Conservation (phyloP, 2,888 invertebrate genomes). For the Agapetus fuscipes region DNA sequence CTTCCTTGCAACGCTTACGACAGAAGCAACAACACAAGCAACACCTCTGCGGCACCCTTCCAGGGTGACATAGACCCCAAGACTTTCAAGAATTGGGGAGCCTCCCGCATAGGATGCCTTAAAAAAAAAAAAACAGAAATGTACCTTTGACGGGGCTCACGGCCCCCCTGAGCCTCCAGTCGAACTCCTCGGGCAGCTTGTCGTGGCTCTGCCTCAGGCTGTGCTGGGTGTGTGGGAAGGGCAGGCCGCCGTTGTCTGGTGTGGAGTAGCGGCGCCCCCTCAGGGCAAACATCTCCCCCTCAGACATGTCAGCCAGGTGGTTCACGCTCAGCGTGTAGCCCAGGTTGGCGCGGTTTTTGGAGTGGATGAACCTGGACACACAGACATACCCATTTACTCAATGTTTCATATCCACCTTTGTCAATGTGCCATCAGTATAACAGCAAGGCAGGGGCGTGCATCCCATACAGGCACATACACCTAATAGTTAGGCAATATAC, state of each 20-base stretch:
- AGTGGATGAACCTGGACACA: slow-evolving; percentile 68
- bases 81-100: too few species aligned
- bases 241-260: slow-evolving; percentile 63
- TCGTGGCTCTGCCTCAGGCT: slow-evolving; percentile 33
- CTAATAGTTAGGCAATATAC: too few species aligned
- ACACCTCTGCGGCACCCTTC: too few species aligned
- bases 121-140: too few species aligned
- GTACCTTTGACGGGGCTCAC: slow-evolving; percentile 90
- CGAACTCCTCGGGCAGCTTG: slow-evolving; percentile 63
- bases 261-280: slow-evolving; percentile 58
- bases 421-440: not conserved
- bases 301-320: slow-evolving; percentile 77
- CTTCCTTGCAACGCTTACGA: too few species aligned
- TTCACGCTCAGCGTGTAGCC: slow-evolving; percentile 72
- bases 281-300: slow-evolving; percentile 64
- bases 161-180: slow-evolving; percentile 89
- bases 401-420: not conserved
- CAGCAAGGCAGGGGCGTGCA: too few species aligned
- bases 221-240: slow-evolving; percentile 63
- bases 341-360: slow-evolving; percentile 65
- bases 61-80: too few species aligned
- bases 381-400: too few species aligned
- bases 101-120: too few species aligned
- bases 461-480: too few species aligned
- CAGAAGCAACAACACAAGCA: too few species aligned